These are phyloP conservation scores for Balaenoptera acutorostrata DNA, from an alignment of 2,113 vertebrate genomes.

Conservation along the genomic window DNA sequence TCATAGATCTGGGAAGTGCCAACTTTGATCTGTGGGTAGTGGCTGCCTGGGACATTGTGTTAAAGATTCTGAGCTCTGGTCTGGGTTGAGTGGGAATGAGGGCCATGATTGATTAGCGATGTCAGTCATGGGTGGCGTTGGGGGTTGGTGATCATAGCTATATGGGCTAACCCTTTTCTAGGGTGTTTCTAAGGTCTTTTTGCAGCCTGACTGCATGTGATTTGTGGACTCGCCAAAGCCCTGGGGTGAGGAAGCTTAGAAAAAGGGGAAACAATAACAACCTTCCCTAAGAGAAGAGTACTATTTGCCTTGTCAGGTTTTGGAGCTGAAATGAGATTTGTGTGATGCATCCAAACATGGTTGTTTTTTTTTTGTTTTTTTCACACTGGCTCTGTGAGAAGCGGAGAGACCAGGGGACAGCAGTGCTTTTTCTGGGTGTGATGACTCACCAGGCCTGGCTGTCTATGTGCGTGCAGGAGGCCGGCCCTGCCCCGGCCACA, in stretches of 20 bases:
- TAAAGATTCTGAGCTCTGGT: not conserved
- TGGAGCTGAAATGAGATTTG: slow-evolving; percentile 46
- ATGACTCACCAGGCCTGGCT: rapidly evolving
- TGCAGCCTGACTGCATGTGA: not conserved
- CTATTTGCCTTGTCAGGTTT: slow-evolving; percentile 8
- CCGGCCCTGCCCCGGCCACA: not conserved
- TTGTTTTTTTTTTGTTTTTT: not conserved
- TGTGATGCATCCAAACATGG: not conserved
- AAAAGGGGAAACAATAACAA: not conserved
- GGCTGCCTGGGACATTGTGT: not conserved
- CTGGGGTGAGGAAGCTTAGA: not conserved
- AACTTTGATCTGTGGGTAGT: not conserved
- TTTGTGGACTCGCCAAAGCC: not conserved
- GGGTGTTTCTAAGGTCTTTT: not conserved
- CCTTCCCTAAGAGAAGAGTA: not conserved
- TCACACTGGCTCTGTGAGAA: not conserved
- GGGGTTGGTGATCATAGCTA: not conserved
- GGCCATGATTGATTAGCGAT: not conserved
- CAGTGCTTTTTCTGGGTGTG: not conserved
- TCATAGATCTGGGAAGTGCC: not conserved
- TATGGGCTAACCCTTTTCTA: not conserved
- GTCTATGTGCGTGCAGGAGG: not conserved
- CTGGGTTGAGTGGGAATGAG: not conserved
- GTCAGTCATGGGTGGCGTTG: not conserved
- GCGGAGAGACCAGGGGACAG: not conserved